Conservation (phyloP, 2,797 vertebrate species). For the Pristis pectinata region DNA sequence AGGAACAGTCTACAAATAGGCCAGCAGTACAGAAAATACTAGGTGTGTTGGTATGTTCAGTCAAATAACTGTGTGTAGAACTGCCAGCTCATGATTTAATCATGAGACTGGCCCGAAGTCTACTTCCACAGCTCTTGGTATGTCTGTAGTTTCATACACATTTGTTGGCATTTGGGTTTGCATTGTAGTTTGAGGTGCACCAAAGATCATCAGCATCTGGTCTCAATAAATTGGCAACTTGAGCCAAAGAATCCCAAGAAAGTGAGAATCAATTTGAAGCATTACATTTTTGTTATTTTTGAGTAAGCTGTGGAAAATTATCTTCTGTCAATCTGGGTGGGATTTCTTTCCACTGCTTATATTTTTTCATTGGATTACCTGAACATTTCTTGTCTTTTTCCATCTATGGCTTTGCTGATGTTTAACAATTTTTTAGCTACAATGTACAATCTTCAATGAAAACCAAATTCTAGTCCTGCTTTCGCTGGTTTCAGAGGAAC, state of each 20-base stretch:
- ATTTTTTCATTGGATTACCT: not conserved
- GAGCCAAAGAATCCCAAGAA: not conserved
- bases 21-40: not conserved
- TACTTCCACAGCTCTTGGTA: not conserved
- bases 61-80: not conserved
- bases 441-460: not conserved
- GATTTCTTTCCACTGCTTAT: not conserved
- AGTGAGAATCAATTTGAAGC: not conserved
- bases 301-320: not conserved
- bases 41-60: not conserved
- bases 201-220: not conserved
- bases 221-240: not conserved
- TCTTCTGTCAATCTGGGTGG: not conserved
- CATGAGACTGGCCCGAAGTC: not conserved
- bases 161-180: not conserved
- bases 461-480: not conserved
- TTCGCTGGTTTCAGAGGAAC: not conserved
- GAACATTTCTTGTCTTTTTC: not conserved
- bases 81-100: not conserved
- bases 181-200: not conserved
- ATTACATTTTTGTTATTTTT: not conserved
- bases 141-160: not conserved
- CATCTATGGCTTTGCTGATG: not conserved
- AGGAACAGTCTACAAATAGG: not conserved
- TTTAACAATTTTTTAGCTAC: not conserved